Conservation (phyloP, 2,113 vertebrate species). For the Tachysurus fulvidraco region DNA sequence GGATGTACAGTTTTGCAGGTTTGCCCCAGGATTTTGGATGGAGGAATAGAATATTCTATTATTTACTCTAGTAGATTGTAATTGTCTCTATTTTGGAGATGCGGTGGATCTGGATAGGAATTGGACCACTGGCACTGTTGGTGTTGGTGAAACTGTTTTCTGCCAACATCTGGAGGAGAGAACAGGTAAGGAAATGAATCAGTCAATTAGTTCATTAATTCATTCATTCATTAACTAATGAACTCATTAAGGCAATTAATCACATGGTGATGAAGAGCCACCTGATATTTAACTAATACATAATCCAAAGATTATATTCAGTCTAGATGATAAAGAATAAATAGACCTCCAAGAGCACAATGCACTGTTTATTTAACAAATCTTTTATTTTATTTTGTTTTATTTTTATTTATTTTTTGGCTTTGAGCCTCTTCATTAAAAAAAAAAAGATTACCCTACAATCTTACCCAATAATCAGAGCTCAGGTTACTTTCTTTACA, state of each 20-base stretch:
- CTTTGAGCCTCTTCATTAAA: background rate
- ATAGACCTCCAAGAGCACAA: background rate
- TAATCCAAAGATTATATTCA: background rate
- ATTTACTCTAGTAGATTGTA: too few relatives aligned
- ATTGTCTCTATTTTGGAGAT: conserved; percentile 11
- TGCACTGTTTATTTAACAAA: background rate
- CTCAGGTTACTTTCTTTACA: background rate
- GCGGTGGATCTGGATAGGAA: conserved; percentile 33
- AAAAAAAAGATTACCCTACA: background rate
- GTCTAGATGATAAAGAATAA: background rate
- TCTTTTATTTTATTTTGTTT: background rate
- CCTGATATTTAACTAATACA: background rate
- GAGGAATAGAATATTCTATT: background rate
- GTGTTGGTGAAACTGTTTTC: conserved; percentile 39
- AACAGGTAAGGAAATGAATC: conserved; percentile 41
- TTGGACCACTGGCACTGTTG: conserved; percentile 42
- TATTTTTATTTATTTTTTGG: too few relatives aligned
- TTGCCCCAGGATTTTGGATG: background rate
- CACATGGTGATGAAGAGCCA: too few relatives aligned
- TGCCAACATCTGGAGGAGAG: conserved; percentile 32
- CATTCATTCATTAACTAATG: background rate
- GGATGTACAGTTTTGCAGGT: background rate
- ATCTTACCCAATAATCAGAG: background rate
- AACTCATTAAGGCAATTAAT: too few relatives aligned
- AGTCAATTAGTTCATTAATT: background rate